Evolutionary conservation across 2,113 vertebrate species (phyloP).

Genomic region (Polyodon spathula): DNA sequence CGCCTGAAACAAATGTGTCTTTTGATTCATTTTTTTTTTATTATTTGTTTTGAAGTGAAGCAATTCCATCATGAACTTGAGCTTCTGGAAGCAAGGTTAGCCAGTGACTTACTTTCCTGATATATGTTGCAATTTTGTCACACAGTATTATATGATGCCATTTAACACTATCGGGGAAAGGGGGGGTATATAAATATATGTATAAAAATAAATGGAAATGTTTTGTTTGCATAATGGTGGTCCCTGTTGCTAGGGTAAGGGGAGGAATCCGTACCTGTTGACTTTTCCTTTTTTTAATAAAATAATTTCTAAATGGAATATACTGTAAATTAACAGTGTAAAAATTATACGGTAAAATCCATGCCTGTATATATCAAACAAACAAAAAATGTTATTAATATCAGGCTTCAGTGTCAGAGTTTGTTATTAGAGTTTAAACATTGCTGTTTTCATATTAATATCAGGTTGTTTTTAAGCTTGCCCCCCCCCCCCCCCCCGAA

Average conservation of each 20-base stretch:
- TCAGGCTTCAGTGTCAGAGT: no score
- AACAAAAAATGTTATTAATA: conserved; percentile 60
- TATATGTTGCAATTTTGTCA: conserved; percentile 42
- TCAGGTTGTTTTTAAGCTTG: no score
- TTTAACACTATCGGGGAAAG: conserved; percentile 44
- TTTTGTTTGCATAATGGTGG: conserved; percentile 56
- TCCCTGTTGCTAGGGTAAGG: conserved; percentile 42
- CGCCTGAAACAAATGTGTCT: conserved; percentile 23
- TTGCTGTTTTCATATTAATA: conserved; percentile 30
- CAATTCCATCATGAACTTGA: conserved; percentile 34
- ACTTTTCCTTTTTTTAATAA: conserved; percentile 47
- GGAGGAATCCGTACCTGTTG: conserved; percentile 55
- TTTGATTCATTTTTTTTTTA: background rate
- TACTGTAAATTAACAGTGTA: conserved; percentile 63
- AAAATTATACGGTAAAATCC: conserved; percentile 46
- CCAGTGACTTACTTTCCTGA: conserved; percentile 37
- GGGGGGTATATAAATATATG: background rate
- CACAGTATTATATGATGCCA: conserved; percentile 51
- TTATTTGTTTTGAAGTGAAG: conserved; percentile 14
- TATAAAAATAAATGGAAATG: conserved; percentile 29
- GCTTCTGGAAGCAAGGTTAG: conserved; percentile 24
- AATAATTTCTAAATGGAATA: conserved; percentile 65
- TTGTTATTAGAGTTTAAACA: conserved; percentile 29
- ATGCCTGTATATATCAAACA: conserved; percentile 58
- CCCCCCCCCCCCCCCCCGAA: no score